Percentiles rank a stretch among this genome's conserved stretches.
Evolutionary conservation across 2,888 invertebrate genomes (phyloP).

Genomic region (Copidosoma aretas): DNA sequence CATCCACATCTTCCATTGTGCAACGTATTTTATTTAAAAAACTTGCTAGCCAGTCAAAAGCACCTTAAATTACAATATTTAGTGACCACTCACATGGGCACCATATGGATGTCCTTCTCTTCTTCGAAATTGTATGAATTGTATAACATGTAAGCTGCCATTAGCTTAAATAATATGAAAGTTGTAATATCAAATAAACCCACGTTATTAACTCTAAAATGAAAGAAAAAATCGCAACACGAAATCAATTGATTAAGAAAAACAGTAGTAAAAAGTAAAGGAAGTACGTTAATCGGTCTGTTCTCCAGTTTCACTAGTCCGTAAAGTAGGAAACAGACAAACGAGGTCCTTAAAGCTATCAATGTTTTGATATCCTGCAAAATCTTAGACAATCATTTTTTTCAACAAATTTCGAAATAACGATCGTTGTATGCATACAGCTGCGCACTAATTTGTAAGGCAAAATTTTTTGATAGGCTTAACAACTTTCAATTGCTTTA

Average conservation of each 20-base stretch:
- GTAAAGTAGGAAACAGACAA: conserved; percentile 37
- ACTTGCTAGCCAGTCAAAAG: conserved; percentile 4
- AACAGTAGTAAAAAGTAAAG: conserved; percentile 32
- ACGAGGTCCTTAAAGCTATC: conserved; percentile 46
- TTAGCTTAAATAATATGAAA: conserved; percentile 42
- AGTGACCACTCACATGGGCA: conserved; percentile 35
- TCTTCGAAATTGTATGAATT: conserved; percentile 25
- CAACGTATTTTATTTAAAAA: conserved; percentile 15
- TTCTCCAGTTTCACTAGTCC: conserved; percentile 36
- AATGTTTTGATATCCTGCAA: conserved; percentile 46
- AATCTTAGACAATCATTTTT: conserved; percentile 48
- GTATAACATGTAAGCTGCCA: conserved; percentile 35
- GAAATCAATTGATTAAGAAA: conserved; percentile 38
- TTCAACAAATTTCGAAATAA: conserved; percentile 48
- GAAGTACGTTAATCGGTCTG: conserved; percentile 42
- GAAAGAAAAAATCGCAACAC: conserved; percentile 38
- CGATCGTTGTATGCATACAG: conserved; percentile 48
- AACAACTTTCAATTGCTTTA: conserved; percentile 45
- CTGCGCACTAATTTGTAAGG: conserved; percentile 50
- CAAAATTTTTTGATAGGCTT: conserved; percentile 52
- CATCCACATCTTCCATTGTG: not conserved
- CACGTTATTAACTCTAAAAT: conserved; percentile 40
- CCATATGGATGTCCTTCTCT: conserved; percentile 38
- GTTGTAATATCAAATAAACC: conserved; percentile 42
- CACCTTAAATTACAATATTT: conserved; percentile 38